Base-by-base conservation (phyloP, 2,888 invertebrate genomes). In the Pachydiplax longipennis region DNA sequence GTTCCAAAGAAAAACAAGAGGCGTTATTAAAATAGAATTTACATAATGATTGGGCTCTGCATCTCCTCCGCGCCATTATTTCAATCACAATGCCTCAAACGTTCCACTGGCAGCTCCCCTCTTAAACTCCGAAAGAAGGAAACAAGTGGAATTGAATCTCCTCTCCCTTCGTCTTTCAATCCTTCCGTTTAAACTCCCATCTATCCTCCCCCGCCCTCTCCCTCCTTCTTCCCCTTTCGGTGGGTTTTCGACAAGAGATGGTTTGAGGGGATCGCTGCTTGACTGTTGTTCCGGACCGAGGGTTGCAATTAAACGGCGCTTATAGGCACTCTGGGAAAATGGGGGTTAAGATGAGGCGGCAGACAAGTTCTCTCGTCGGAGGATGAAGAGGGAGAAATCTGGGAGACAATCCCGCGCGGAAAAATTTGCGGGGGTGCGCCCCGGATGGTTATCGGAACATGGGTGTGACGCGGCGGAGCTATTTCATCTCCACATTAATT, bases 241-340 rank as follows among this genome's bases (percentile, higher is more conserved):
- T 40, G 37, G 40, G 12, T 37, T 40, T 37, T 81, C 37, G 82
- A 82, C n/a, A n/a, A 48, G 82, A 25, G 82, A 44, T 18, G 48
- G 48, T 25, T n/a, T 25, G 83, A 1, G 83, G 22, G 83, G 58
- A 18, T 35, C 37, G 13, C 87, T 87, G 37, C 87, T 58, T 37
- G 65, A 61, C 65, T 87, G 87, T 87, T 87, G 87, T 87, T 87
- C 87, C 87, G 87, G 61, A n/a, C 40, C 40, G 61, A 87, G 87
- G 61, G 87, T 48, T 65, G 87, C 87, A 87, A 40, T 87, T 87
- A 40, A 61, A 87, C 37, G 65, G 10, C 87, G 61, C 87, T 87
- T 87, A 87, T 87, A 37, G 87, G 87, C 61, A 61, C 87, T 61
- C 40, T 61, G 87, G 87, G 87, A 87, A 40, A 44, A 65, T 65